Evolutionary conservation across 2,888 invertebrate genomes (phyloP).

Genomic region (Seira musarum): DNA sequence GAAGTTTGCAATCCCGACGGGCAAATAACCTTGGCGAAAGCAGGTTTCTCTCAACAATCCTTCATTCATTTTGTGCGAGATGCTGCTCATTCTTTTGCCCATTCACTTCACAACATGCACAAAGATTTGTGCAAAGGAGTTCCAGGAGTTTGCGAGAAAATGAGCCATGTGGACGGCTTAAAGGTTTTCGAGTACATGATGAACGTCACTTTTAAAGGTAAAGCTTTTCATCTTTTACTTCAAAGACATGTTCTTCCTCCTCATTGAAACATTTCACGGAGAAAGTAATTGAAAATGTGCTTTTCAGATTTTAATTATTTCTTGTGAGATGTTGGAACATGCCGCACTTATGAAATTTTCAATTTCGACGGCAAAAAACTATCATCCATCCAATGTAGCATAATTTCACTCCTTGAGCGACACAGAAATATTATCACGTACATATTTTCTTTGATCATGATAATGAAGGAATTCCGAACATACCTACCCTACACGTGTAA

Average conservation of each 20-base stretch:
- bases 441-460: no score
- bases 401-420: no score
- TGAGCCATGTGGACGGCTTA: slow-evolving; percentile 73
- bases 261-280: not conserved
- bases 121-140: slow-evolving; percentile 71
- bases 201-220: slow-evolving; percentile 75
- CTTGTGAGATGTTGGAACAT: no score
- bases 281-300: slow-evolving; percentile 12
- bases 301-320: not conserved
- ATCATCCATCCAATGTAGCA: no score
- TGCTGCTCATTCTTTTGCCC: slow-evolving; percentile 75
- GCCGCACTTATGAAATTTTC: no score
- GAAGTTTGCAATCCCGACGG: slow-evolving; percentile 8
- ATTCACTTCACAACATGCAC: slow-evolving; percentile 74
- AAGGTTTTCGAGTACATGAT: slow-evolving; percentile 73
- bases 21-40: slow-evolving; percentile 14
- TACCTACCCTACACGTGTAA: no score
- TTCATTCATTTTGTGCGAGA: slow-evolving; percentile 76
- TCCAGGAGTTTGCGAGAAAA: slow-evolving; percentile 72
- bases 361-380: no score
- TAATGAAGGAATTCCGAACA: no score
- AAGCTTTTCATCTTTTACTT: slow-evolving; percentile 1
- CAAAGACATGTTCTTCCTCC: not conserved
- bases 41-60: slow-evolving; percentile 73
- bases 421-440: no score